phyloP scores from a whole-genome alignment of 2,888 invertebrate species.

The Onchidella celtica region DNA sequence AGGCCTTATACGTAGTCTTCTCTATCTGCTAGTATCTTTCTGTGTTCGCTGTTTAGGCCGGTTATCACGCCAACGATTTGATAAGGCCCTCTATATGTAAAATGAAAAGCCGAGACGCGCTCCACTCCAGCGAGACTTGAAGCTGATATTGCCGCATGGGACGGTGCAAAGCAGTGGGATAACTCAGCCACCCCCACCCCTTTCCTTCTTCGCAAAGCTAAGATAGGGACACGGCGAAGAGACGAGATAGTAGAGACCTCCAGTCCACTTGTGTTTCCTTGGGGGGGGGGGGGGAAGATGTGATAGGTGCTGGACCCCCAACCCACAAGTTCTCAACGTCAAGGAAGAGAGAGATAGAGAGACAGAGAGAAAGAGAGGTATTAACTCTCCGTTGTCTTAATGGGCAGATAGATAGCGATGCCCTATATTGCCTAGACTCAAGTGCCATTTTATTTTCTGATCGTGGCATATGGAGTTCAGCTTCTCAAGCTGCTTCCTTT shows the following conservation, averaged over 20 bases:
- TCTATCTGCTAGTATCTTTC: slow-evolving; percentile 44
- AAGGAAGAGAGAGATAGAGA: no score
- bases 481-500: no score
- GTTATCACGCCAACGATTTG: slow-evolving; percentile 38
- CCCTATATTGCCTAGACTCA: no score
- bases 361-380: no score
- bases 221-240: no score
- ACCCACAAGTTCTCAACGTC: not conserved
- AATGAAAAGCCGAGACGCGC: slow-evolving; percentile 38
- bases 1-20: slow-evolving; percentile 35
- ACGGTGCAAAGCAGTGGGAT: slow-evolving; percentile 26
- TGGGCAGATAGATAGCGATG: slow-evolving; percentile 21
- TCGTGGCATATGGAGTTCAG: no score
- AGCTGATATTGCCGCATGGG: slow-evolving; percentile 21
- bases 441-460: no score
- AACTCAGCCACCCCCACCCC: slow-evolving; percentile 5
- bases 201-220: no score
- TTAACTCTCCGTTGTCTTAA: slow-evolving; percentile 30
- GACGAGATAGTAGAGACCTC: no score
- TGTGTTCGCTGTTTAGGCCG: slow-evolving; percentile 29
- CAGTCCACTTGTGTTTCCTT: no score
- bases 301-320: not conserved
- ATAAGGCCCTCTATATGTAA: slow-evolving; percentile 47
- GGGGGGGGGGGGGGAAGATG: not conserved
- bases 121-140: slow-evolving; percentile 20